Evolutionary conservation across 1,140 invertebrate species (phyloP).

Genomic region (Drosophila sulfurigaster): DNA sequence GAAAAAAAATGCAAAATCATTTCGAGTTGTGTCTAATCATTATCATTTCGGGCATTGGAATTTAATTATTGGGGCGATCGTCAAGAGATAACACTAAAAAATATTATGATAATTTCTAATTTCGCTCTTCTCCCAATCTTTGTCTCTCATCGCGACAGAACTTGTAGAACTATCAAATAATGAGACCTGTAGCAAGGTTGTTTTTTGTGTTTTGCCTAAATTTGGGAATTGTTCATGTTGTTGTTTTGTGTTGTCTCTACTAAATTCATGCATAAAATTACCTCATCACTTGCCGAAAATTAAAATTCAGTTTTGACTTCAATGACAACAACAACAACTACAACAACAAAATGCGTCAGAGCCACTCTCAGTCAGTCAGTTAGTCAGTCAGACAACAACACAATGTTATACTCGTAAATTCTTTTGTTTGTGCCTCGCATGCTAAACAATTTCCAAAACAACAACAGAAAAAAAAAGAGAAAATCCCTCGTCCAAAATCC

Average conservation of each 20-base stretch:
- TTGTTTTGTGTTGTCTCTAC: conserved; percentile 36
- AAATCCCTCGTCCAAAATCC: conserved; percentile 17
- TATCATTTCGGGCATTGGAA: conserved; percentile 24
- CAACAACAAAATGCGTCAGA: conserved; percentile 44
- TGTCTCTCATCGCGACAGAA: neutral
- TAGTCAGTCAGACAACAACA: conserved; percentile 49
- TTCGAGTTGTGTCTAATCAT: conserved; percentile 25
- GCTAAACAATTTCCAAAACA: conserved; percentile 71
- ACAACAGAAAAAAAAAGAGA: conserved; percentile 34
- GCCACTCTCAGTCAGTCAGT: conserved; percentile 38
- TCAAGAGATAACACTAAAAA: conserved; percentile 42
- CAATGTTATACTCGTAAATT: conserved; percentile 73
- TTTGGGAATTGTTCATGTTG: conserved; percentile 52
- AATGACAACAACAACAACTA: conserved; percentile 45
- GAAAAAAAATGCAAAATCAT: conserved; percentile 40
- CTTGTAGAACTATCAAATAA: conserved; percentile 34
- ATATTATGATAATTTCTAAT: conserved; percentile 59
- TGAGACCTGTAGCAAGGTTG: conserved; percentile 54
- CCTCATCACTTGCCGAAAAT: conserved; percentile 73
- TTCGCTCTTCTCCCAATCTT: neutral
- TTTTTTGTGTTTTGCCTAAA: conserved; percentile 49
- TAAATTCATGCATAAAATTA: conserved; percentile 77
- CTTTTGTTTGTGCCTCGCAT: conserved; percentile 77
- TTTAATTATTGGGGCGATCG: conserved; percentile 67
- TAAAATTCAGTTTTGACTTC: conserved; percentile 70